Evolutionary conservation across 2,888 invertebrate species (phyloP).

Genomic region (Beris morrisii): DNA sequence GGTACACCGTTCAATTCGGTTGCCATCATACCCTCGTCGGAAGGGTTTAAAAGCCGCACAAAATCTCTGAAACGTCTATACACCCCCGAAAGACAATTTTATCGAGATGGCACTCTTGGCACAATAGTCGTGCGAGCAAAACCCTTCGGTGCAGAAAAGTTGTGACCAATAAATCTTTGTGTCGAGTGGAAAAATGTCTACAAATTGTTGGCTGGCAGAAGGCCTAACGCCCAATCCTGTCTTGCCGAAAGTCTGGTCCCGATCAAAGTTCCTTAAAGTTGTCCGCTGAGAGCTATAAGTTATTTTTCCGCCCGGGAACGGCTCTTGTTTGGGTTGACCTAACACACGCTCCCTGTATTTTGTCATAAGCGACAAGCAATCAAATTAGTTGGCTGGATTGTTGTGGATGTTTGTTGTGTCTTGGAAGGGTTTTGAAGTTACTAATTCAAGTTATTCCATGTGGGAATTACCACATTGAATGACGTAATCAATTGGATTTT

Average conservation of each 20-base stretch:
- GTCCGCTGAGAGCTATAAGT: too few relatives aligned
- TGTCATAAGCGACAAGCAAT: too few relatives aligned
- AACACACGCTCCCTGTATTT: too few relatives aligned
- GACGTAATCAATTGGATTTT: too few relatives aligned
- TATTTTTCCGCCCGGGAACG: neutral
- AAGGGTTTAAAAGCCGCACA: too few relatives aligned
- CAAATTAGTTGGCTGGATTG: too few relatives aligned
- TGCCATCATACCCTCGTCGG: too few relatives aligned
- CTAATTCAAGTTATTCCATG: too few relatives aligned
- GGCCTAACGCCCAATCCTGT: constrained; percentile 17
- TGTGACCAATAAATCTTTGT: constrained; percentile 29
- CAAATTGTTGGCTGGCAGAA: constrained; percentile 30
- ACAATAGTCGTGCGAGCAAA: constrained; percentile 8
- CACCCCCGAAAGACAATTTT: constrained; percentile 28
- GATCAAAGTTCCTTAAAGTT: constrained; percentile 16
- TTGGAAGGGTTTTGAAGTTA: too few relatives aligned
- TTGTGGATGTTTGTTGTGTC: too few relatives aligned
- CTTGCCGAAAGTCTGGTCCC: constrained; percentile 19
- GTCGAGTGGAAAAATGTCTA: neutral
- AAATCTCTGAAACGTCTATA: neutral
- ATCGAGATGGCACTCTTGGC: constrained; percentile 24
- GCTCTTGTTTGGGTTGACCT: neutral
- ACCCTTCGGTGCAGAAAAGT: constrained; percentile 28
- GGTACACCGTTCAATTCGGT: too few relatives aligned
- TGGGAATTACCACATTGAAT: too few relatives aligned